These are phyloP conservation scores for Oxyruncus cristatus DNA, from an alignment of 2,113 vertebrate species.

Conservation along the genomic window DNA sequence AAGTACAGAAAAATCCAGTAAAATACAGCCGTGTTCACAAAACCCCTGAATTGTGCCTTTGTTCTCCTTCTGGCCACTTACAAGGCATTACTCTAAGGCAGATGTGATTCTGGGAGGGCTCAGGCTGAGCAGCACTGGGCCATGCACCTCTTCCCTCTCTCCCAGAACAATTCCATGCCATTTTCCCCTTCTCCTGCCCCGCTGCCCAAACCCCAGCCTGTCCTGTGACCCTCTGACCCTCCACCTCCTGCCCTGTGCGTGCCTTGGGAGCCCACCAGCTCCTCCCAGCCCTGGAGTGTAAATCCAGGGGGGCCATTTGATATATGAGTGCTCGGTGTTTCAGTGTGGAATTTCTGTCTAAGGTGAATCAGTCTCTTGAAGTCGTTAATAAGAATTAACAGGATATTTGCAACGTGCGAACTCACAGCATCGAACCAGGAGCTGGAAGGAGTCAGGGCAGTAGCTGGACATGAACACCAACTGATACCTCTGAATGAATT, in stretches of 20 bases:
- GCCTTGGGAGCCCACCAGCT: background rate
- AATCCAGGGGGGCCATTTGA: background rate
- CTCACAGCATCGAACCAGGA: background rate
- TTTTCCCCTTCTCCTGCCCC: background rate
- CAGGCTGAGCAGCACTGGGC: background rate
- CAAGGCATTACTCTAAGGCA: background rate
- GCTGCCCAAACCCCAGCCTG: background rate
- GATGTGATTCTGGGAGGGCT: background rate
- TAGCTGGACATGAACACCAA: background rate
- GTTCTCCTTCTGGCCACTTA: background rate
- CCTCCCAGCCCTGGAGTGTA: background rate
- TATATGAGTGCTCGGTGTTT: too few species aligned
- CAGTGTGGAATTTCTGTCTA: background rate
- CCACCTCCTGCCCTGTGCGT: rapidly evolving
- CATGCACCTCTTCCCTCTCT: background rate
- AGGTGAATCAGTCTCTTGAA: background rate
- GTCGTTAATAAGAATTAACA: background rate
- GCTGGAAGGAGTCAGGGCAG: background rate
- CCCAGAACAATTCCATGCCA: rapidly evolving
- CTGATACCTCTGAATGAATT: background rate
- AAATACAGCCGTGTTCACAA: rapidly evolving
- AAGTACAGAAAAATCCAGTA: background rate
- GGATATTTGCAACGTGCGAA: background rate
- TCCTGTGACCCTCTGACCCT: background rate
- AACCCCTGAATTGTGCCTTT: background rate